Evolutionary conservation across 2,888 invertebrate species (phyloP).

Genomic region (Atrina japonica): DNA sequence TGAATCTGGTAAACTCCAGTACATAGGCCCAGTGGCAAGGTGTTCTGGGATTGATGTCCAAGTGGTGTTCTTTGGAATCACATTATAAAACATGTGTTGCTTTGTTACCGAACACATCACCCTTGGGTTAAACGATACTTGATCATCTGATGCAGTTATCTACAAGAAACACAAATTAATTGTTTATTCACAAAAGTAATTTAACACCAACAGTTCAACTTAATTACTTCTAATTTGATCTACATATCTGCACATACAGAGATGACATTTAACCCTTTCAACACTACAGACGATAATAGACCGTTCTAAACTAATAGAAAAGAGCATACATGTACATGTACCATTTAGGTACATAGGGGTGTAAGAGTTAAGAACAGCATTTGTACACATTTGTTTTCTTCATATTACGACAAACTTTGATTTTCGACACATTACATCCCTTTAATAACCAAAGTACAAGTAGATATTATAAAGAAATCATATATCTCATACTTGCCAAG

Average conservation of each 20-base stretch:
- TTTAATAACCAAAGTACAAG: no score
- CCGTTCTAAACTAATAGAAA: no score
- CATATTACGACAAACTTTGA: no score
- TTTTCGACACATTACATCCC: no score
- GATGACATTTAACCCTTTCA: no score
- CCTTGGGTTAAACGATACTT: constrained; percentile 87
- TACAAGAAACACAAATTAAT: constrained; percentile 28
- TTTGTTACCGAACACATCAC: constrained; percentile 84
- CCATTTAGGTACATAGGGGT: no score
- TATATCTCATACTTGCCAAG: no score
- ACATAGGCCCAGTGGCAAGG: constrained; percentile 84
- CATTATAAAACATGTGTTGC: constrained; percentile 51
- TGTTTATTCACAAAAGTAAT: neutral
- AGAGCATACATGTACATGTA: no score
- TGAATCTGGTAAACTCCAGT: constrained; percentile 90
- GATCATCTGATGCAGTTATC: constrained; percentile 43
- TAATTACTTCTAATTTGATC: neutral
- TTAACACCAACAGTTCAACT: neutral
- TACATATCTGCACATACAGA: neutral
- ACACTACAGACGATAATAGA: no score
- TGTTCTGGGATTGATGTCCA: constrained; percentile 48
- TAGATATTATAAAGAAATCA: no score
- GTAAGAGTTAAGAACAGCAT: no score
- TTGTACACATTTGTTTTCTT: no score
- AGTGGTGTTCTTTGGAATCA: constrained; percentile 58